Evolutionary conservation across 2,888 invertebrate genomes (phyloP).

Genomic region (Schizaphis graminum): DNA sequence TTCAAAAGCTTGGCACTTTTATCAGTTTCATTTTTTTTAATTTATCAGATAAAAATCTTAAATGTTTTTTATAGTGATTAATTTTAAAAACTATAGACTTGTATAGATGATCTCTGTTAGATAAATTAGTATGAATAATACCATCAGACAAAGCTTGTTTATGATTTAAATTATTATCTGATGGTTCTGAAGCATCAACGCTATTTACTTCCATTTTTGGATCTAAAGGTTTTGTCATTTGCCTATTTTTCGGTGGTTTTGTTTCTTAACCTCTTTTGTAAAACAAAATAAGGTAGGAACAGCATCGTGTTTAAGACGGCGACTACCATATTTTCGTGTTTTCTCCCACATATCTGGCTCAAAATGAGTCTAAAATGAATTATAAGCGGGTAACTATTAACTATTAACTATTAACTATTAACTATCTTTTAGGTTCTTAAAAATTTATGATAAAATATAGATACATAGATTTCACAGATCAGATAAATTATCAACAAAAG

Average conservation of each 20-base stretch:
- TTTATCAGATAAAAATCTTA: slow-evolving; percentile 25
- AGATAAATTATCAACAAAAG: not conserved
- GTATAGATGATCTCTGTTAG: not conserved
- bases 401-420: not conserved
- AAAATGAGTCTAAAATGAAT: slow-evolving; percentile 38
- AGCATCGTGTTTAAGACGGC: slow-evolving; percentile 19
- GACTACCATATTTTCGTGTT: slow-evolving; percentile 15
- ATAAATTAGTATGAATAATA: slow-evolving; percentile 29
- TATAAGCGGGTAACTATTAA: not conserved
- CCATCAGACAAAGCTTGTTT: not conserved
- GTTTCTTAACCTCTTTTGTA: slow-evolving; percentile 20
- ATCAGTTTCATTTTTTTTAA: slow-evolving; percentile 20
- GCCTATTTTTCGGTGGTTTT: slow-evolving; percentile 28
- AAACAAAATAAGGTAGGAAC: slow-evolving; percentile 33
- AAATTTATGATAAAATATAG: too few relatives aligned
- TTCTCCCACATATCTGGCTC: slow-evolving; percentile 40
- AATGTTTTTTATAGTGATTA: slow-evolving; percentile 6
- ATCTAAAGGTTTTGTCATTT: slow-evolving; percentile 8
- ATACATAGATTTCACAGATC: not conserved
- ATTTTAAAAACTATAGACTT: slow-evolving; percentile 30
- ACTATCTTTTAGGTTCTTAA: too few relatives aligned
- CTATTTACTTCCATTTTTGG: not conserved
- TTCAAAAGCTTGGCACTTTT: slow-evolving; percentile 12
- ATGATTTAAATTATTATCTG: too few relatives aligned
- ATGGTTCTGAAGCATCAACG: not conserved